Base-by-base conservation (phyloP, 2,797 vertebrate species). In the Sebastes cheni region DNA sequence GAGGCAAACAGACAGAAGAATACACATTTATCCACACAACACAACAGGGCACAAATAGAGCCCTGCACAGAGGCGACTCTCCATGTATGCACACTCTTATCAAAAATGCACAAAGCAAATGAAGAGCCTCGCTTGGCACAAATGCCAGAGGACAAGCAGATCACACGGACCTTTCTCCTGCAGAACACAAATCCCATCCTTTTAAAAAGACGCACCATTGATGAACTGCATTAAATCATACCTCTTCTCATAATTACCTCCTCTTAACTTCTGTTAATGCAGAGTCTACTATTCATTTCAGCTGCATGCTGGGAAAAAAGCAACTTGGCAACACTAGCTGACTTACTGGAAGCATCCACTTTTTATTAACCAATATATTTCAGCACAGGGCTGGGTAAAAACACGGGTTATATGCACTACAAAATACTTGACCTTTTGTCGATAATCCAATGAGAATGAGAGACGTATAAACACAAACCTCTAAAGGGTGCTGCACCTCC, bases 81-180 rank as follows among this genome's bases (percentile, higher is more conserved):
- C 62, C 13, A 52, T 86, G 80, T 68, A 50, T 66, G 74, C 68
- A 52, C 23, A 36, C 59, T 46, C 59, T 81, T 70, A 91, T 76
- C 71, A 76, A 60, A 82, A 76, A 84, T 36, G 36, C 60, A 80
- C 80, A 78, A 72, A 73, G 56, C 62, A 68, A 75, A 76, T 75
- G 59, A 83, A 84, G 32, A 23, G 64, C 54, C 46, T 58, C 29
- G 55, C 36, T 82, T 70, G 50, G 70, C 58, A 80, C 61, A 67
- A 79, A 72, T 10, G 42, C 67, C 78, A 60, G 76, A 86, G 79
- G 82, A 72, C 88, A 70, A 80, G 29, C 64, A 67, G 85, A 80
- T 70, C 72, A 75, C 77, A 79, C 34, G 39, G 72, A 56, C 65
- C 50, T 72, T 56, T 64, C 20, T 55, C 10, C 52, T 3, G 46